phyloP scores from a whole-genome alignment of 2,797 vertebrate genomes.

The Pangasius macronema region DNA sequence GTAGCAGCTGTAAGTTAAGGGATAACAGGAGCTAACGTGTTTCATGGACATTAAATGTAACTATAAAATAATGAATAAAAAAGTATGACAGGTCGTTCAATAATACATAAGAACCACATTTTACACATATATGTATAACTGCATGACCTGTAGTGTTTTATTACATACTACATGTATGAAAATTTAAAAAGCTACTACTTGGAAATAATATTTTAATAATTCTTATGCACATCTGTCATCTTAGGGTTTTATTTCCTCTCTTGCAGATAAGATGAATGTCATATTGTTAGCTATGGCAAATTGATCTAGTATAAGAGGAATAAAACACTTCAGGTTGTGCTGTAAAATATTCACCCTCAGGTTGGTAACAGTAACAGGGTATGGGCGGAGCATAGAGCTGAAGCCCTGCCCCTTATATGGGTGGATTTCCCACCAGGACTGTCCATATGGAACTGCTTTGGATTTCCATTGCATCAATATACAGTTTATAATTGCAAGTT shows the following conservation, averaged over 20 bases:
- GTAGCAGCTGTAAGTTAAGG: background rate
- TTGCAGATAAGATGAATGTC: background rate
- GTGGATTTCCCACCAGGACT: background rate
- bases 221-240: background rate
- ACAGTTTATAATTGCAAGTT: conserved; percentile 23
- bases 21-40: background rate
- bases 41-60: background rate
- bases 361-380: background rate
- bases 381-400: background rate
- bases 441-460: background rate
- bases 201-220: background rate
- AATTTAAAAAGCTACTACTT: background rate
- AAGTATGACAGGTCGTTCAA: background rate
- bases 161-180: background rate
- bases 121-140: too few species aligned
- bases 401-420: background rate
- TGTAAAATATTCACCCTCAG: background rate
- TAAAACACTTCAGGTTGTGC: background rate
- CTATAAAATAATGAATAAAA: background rate
- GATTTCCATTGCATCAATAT: background rate
- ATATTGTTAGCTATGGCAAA: background rate
- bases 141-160: too few species aligned
- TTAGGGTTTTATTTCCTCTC: background rate
- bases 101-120: too few species aligned
- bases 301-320: background rate